Base-by-base conservation (phyloP, 2,797 vertebrate genomes). In the Loriculus beryllinus region DNA sequence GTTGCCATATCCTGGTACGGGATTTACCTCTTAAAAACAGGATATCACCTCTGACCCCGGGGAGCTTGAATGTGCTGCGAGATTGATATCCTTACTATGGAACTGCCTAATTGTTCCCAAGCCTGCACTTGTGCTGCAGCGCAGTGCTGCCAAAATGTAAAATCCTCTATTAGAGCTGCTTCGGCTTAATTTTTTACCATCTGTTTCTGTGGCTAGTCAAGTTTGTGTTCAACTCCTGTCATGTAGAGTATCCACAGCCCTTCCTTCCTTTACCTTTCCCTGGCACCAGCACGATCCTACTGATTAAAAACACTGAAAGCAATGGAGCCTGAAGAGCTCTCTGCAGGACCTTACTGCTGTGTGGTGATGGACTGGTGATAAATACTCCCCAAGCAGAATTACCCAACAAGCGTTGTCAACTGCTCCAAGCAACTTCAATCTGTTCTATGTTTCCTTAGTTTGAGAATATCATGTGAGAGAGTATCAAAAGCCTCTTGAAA, bases 401-500 rank as follows among this genome's bases (percentile, higher is more conserved):
- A 75, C 77, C 35, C 52, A 68, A 67, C 42, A 62, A 45, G n/a
- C 6, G 47, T 68, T n/a, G 22, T 85, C 77, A 82, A 26, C 40
- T 40, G 40, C 45, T 81, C 23, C 37, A 86, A 81, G 76, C 18
- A 75, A 52, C 88, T 83, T 67, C 72, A 68, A 49, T 71, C 45
- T 71, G 40, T 20, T 20, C 47, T 40, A 1, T 40, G 35, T 67
- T 90, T 83, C 45, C 45, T 62, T 72, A 72, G n/a, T 62, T 77
- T 29, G 29, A 59, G n/a, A 83, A 21, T 81, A 81, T 75, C 31
- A 11, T 28, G 8, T 45, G 18, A 35, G 43, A 63, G 20, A 59
- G 23, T 67, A 77, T 52, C 51, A 78, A 92, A 88, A 92, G 51
- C 51, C 40, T 93, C 67, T 47, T 59, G 80, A 72, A 96, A 87